Percentiles rank a stretch among this genome's conserved stretches.
These are phyloP conservation scores for Caenorhabditis becei DNA, from an alignment of 2,888 invertebrate genomes.

Conservation along the genomic window DNA sequence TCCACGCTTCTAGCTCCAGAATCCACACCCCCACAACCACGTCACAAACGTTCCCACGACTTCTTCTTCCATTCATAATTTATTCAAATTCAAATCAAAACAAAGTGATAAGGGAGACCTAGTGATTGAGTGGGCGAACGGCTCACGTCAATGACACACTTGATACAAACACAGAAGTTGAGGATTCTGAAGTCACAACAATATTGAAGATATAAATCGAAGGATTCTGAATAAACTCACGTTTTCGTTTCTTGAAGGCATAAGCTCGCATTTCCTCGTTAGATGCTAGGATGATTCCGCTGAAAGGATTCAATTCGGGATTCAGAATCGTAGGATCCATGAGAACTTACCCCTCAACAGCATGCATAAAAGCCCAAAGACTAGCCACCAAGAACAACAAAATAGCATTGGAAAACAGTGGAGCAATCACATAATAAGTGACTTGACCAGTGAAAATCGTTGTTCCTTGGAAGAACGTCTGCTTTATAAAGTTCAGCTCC, in stretches of 20 bases:
- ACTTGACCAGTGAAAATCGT: slow-evolving; percentile 35
- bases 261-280: slow-evolving; percentile 26
- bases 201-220: too few species aligned
- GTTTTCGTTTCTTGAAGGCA: slow-evolving; percentile 14
- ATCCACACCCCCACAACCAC: too few species aligned
- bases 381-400: slow-evolving; percentile 23
- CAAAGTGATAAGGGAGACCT: too few species aligned
- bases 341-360: slow-evolving; percentile 29
- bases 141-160: slow-evolving; percentile 3
- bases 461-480: slow-evolving; percentile 40
- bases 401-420: slow-evolving; percentile 9
- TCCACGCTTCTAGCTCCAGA: too few species aligned
- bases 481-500: slow-evolving; percentile 33
- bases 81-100: too few species aligned
- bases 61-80: too few species aligned
- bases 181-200: slow-evolving; percentile 11
- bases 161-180: slow-evolving; percentile 8
- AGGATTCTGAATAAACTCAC: background rate
- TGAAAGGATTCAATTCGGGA: too few species aligned
- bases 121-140: too few species aligned
- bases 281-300: slow-evolving; percentile 25
- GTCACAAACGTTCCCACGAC: too few species aligned
- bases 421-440: slow-evolving; percentile 37
- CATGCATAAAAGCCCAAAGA: slow-evolving; percentile 45
- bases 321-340: too few species aligned